Conservation (phyloP, 2,888 invertebrate species). For the Limnephilus rhombicus region DNA sequence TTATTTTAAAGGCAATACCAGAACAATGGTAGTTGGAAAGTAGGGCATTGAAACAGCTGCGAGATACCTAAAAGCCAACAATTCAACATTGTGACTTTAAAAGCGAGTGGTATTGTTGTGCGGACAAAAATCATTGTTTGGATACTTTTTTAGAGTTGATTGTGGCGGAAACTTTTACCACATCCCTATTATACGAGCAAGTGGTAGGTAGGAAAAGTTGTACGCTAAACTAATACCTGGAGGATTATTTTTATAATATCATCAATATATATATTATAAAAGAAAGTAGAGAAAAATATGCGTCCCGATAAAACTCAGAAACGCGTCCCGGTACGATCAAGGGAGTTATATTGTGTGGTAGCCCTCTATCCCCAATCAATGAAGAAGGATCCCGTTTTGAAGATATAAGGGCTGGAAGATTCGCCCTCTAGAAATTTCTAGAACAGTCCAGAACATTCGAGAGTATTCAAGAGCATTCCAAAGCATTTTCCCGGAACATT, state of each 20-base stretch:
- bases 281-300: too few species aligned
- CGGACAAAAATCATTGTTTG: background rate
- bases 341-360: too few species aligned
- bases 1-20: slow-evolving; percentile 23
- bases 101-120: background rate
- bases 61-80: slow-evolving; percentile 1
- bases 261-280: too few species aligned
- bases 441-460: too few species aligned
- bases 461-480: too few species aligned
- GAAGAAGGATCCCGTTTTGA: too few species aligned
- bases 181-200: background rate
- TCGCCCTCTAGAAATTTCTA: too few species aligned
- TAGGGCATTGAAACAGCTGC: background rate
- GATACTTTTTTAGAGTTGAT: background rate
- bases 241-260: background rate
- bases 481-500: too few species aligned
- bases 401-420: too few species aligned
- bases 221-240: background rate
- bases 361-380: too few species aligned
- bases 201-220: background rate
- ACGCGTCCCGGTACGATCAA: too few species aligned
- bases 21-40: slow-evolving; percentile 14
- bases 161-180: background rate
- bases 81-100: slow-evolving; percentile 21
- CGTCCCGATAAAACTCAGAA: too few species aligned